Conservation (phyloP, 2,797 vertebrate species). For the Botia kubotai region DNA sequence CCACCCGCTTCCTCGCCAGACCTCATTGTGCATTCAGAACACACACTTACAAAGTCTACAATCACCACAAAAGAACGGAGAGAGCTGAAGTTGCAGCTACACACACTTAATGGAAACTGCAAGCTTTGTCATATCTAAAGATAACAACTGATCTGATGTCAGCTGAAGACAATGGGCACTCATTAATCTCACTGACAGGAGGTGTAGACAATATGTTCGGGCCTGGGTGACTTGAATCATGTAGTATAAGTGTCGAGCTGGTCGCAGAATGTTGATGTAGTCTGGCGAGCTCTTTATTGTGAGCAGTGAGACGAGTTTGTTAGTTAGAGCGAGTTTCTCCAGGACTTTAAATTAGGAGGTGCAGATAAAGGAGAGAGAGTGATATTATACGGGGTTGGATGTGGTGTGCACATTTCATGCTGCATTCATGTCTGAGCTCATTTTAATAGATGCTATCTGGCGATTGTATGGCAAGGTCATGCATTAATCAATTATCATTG, state of each 20-base stretch:
- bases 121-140: conserved; percentile 80
- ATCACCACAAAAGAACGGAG: conserved; percentile 42
- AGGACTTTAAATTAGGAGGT: neutral
- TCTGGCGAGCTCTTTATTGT: conserved; percentile 25
- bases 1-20: conserved; percentile 53
- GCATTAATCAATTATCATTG: too few relatives aligned
- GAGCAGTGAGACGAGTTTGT: too few relatives aligned
- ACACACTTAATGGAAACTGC: conserved; percentile 80
- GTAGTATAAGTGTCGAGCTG: conserved; percentile 18
- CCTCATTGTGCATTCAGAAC: conserved; percentile 63
- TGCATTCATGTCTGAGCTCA: too few relatives aligned
- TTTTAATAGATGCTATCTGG: too few relatives aligned
- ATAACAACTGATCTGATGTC: conserved; percentile 82
- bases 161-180: conserved; percentile 77
- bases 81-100: conserved; percentile 58
- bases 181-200: conserved; percentile 80
- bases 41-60: conserved; percentile 30
- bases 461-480: too few relatives aligned
- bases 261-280: conserved; percentile 37
- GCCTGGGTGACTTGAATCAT: conserved; percentile 32
- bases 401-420: too few relatives aligned
- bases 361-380: too few relatives aligned
- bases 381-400: too few relatives aligned
- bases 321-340: neutral
- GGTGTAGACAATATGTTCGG: conserved; percentile 56